Base-by-base conservation (phyloP, 2,797 vertebrate species). In the Enteromius thamalakanensis region DNA sequence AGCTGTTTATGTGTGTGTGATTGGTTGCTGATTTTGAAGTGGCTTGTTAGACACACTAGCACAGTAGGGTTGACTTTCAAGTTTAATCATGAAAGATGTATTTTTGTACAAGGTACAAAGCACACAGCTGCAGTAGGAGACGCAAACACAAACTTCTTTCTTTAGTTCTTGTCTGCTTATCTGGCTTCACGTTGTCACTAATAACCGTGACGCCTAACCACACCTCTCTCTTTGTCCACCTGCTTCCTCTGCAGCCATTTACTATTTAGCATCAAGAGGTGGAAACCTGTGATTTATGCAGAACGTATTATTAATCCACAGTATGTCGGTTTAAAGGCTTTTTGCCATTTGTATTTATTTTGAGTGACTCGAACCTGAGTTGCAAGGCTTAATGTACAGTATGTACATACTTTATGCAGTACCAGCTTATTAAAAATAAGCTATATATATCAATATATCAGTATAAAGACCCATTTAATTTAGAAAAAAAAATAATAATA, bases 21-120 rank as follows among this genome's bases (percentile, higher is more conserved):
- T 85, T 84, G 82, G 65, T 87, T 74, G 83, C 76, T 85, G 86
- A 85, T 80, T 83, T 76, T 76, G 76, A 83, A 80, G 83, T 85
- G 83, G 70, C 76, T 76, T 87, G 80, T 85, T 83, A 79, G 42
- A 76, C 76, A 71, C 64, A 79, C 80, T 82, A 70, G 71, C 80
- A 71, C 83, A 85, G 80, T 83, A 75, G 72, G 71, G 26, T 72
- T 55, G 64, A 71, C 86, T 83, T 85, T 87, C 65, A 77, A 72
- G 71, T 83, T 85, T 76, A 76, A 85, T 87, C 72, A 68, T 64
- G 70, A 77, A 58, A 65, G 47, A 60, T 83, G 58, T 51, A 65
- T 87, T 86, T 76, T 62, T 80, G 37, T 34, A 76, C 47, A 23
- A 34, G 17, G 21, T 34, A 80, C 72, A 82, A 82, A 29, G 26